Conservation (phyloP, 2,888 invertebrate genomes). For the Amphipyra tragopoginis region DNA sequence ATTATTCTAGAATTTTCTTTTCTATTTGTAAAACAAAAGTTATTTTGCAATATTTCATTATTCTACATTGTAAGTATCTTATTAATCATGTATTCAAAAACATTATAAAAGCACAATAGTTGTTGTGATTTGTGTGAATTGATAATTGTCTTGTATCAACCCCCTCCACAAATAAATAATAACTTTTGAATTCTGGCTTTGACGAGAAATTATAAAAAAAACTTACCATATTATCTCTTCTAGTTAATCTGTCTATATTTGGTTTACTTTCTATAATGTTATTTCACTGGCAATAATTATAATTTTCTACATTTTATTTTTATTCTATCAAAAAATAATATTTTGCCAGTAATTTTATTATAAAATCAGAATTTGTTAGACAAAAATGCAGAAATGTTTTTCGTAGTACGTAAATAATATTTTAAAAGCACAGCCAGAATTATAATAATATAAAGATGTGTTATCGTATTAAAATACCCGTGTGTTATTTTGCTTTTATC, state of each 20-base stretch:
- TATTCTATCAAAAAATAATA: no score
- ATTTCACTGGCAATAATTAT: no score
- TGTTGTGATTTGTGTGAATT: constrained; percentile 68
- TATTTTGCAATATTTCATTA: neutral
- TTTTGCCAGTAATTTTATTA: no score
- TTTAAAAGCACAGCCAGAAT: constrained; percentile 28
- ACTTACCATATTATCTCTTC: neutral
- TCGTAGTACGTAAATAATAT: neutral
- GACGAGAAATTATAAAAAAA: neutral
- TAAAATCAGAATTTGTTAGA: no score
- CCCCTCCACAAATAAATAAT: constrained; percentile 36
- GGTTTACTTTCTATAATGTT: no score
- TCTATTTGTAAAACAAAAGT: neutral
- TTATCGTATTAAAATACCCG: constrained; percentile 32
- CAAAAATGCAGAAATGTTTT: neutral
- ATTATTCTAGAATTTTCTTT: neutral
- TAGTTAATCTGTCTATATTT: neutral
- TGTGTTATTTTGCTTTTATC: constrained; percentile 42
- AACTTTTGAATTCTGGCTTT: constrained; percentile 34
- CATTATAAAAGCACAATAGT: constrained; percentile 63
- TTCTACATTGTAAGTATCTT: neutral
- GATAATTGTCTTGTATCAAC: constrained; percentile 41
- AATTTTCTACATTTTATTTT: no score
- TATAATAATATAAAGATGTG: constrained; percentile 20
- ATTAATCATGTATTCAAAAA: constrained; percentile 17